These are phyloP conservation scores for Nothoprocta pentlandii DNA, from an alignment of 2,113 vertebrate genomes.

Conservation along the genomic window DNA sequence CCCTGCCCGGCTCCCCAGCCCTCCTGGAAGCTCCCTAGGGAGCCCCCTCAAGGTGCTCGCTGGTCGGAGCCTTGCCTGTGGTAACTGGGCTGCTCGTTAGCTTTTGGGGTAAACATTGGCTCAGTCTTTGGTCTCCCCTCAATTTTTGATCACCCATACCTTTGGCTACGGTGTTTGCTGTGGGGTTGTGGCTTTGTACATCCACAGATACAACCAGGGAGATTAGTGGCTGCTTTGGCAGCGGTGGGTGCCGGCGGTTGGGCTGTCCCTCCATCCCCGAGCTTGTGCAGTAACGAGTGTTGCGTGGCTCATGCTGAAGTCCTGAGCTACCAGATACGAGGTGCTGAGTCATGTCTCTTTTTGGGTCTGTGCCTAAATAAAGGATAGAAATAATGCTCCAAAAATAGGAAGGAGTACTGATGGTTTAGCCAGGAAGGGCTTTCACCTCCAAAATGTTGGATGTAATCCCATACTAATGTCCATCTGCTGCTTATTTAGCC, in stretches of 20 bases:
- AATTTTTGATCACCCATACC: not conserved
- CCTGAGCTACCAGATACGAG: not conserved
- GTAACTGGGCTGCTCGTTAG: constrained; percentile 48
- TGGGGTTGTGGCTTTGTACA: not conserved
- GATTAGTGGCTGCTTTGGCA: not conserved
- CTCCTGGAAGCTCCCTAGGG: not conserved
- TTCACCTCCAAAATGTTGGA: not conserved
- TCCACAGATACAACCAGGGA: not conserved
- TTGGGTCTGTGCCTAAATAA: not conserved
- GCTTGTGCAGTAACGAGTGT: not conserved
- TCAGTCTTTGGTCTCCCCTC: not conserved
- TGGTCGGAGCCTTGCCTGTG: not conserved
- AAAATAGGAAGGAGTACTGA: not conserved
- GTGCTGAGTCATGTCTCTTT: not conserved
- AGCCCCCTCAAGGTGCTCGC: constrained; percentile 30
- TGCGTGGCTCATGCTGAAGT: not conserved
- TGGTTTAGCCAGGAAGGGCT: not conserved
- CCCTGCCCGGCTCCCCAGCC: constrained; percentile 18
- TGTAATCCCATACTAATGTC: not conserved
- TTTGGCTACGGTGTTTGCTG: not conserved
- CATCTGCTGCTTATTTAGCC: not conserved
- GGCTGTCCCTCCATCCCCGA: not conserved
- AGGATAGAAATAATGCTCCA: not conserved
- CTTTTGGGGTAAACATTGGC: not conserved
- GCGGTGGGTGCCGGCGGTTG: not conserved